A percentile compares a stretch with the other conserved stretches of the same genome.
phyloP scores from a whole-genome alignment of 2,113 vertebrate species.

The Urocitellus parryii region DNA sequence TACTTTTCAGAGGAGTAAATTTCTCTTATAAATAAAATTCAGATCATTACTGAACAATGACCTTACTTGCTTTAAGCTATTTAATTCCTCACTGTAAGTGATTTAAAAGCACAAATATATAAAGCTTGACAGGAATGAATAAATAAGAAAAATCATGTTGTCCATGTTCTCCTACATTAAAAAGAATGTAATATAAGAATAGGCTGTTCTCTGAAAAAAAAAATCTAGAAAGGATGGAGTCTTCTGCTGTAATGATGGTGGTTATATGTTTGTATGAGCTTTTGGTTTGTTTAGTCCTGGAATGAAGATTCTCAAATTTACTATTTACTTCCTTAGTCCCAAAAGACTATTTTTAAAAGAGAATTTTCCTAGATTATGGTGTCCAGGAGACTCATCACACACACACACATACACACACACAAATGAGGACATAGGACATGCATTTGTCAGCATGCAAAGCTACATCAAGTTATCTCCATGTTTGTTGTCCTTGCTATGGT shows the following conservation, averaged over 20 bases:
- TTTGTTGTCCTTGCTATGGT: not conserved
- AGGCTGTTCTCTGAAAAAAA: not conserved
- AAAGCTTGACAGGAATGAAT: not conserved
- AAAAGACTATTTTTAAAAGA: not conserved
- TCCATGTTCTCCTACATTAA: not conserved
- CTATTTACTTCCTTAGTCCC: not conserved
- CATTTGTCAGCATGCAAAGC: not conserved
- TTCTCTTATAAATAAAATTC: not conserved
- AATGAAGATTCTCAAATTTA: not conserved
- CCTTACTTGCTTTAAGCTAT: not conserved
- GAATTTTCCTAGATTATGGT: not conserved
- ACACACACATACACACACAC: not conserved
- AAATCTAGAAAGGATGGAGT: not conserved
- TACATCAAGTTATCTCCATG: not conserved
- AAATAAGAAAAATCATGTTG: not conserved
- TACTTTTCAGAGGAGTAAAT: not conserved
- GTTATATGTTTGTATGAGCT: not conserved
- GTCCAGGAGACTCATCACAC: not conserved
- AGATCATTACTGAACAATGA: not conserved
- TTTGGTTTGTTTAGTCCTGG: not conserved
- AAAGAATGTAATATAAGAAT: not conserved
- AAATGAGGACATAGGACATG: not conserved
- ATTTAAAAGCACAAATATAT: not conserved
- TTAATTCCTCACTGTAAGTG: not conserved
- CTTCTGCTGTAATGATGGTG: not conserved